Conservation (phyloP, 2,113 vertebrate genomes). For the Sciurus niger region DNA sequence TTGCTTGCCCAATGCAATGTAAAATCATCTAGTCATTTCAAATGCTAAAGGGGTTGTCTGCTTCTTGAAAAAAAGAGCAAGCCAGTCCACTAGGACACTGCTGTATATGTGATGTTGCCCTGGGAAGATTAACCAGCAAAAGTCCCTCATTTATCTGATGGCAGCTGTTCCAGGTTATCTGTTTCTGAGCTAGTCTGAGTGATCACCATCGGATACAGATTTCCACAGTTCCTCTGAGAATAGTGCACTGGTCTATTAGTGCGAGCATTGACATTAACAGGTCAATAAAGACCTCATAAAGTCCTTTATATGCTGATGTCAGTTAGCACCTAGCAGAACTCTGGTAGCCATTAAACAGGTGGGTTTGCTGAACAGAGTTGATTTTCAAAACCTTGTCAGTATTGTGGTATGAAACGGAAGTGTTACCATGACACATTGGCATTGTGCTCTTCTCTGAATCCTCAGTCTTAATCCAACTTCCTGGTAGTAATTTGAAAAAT, state of each 20-base stretch:
- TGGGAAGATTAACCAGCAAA: conserved; percentile 79
- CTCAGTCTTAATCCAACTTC: not conserved
- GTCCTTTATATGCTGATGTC: conserved; percentile 16
- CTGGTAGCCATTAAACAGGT: conserved; percentile 36
- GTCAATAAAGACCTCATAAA: conserved; percentile 86
- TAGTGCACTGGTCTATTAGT: conserved; percentile 81
- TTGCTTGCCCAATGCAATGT: conserved; percentile 64
- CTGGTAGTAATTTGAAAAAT: conserved; percentile 55
- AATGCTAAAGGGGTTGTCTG: conserved; percentile 62
- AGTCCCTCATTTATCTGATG: conserved; percentile 83
- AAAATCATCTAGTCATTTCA: conserved; percentile 69
- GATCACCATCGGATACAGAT: conserved; percentile 77
- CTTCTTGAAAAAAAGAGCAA: conserved; percentile 77
- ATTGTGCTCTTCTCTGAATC: conserved; percentile 32
- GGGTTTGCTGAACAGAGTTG: conserved; percentile 27
- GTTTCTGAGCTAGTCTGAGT: conserved; percentile 80
- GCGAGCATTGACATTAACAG: conserved; percentile 82
- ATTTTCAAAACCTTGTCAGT: conserved; percentile 49
- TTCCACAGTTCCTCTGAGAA: conserved; percentile 48
- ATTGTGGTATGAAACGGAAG: conserved; percentile 1
- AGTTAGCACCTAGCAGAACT: not conserved
- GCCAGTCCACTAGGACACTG: conserved; percentile 53
- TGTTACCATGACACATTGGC: not conserved
- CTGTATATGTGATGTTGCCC: conserved; percentile 72
- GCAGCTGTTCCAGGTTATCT: conserved; percentile 84